Conservation (phyloP, 2,113 vertebrate species). For the Grallaria varia region DNA sequence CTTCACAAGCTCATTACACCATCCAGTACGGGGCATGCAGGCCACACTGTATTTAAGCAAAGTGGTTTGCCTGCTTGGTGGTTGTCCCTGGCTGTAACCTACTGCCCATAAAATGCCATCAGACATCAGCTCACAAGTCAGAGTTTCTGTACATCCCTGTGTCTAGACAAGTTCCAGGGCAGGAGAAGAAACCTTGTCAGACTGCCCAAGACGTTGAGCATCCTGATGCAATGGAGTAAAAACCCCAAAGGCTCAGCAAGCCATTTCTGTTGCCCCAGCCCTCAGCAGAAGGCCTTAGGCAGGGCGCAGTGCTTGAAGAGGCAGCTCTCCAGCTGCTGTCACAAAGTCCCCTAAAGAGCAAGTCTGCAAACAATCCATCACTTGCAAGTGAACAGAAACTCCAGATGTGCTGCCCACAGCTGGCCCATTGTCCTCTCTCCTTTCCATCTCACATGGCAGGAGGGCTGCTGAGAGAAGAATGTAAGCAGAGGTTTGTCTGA, state of each 20-base stretch:
- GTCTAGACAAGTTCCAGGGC: background rate
- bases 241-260: background rate
- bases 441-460: fast-evolving
- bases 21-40: fast-evolving
- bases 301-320: background rate
- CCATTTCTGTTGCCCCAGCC: background rate
- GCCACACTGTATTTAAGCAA: background rate
- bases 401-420: background rate
- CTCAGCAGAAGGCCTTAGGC: background rate
- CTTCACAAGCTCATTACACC: background rate
- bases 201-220: background rate
- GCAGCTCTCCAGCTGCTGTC: background rate
- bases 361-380: background rate
- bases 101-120: background rate
- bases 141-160: background rate
- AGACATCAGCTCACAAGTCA: background rate
- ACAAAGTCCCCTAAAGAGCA: background rate
- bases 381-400: background rate
- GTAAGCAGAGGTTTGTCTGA: background rate
- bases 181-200: background rate
- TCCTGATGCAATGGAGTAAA: fast-evolving
- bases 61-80: background rate
- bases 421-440: background rate
- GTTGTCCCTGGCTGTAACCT: background rate
- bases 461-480: background rate